Evolutionary conservation across 1,140 invertebrate genomes (phyloP), one percentile per base, ranked within the genome.

Genomic region (Heterodera schachtii): DNA sequence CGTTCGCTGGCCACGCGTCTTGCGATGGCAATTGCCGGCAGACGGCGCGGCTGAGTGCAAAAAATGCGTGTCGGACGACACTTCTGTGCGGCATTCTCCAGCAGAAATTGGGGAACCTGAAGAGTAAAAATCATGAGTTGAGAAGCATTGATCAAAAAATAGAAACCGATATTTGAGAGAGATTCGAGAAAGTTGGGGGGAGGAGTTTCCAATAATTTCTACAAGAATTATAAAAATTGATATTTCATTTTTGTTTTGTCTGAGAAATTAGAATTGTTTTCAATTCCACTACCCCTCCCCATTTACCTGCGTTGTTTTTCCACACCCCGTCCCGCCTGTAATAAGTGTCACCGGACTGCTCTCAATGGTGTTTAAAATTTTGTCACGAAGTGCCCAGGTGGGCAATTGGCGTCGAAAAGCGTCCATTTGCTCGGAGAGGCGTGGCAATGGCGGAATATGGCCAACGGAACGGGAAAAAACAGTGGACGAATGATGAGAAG

Each of bases 21-120:
- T 90, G 91, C 94, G 0, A 97, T 93, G 46, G 94, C 93, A 3
- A 97, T 93, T 0, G 96, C 95, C 3, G 96, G 94, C 41, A 99
- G 93, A 83, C 96, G 92, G 67, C 96, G 92, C 0, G 97, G 97
- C 90, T 98, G 95, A 0, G 95, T 96, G 87, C 95, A 96, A 87
- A 98, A 93, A 83, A 98, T 94, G 49, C 95, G 92, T 83, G 95
- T 95, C 0, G 93, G 91, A 83, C 93, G 92, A 19, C 92, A 92
- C n/a, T 91, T 91, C 31, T 91, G 90, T 67, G 92, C 91, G 78
- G 93, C 94, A 79, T 94, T 91, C 85, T 97, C 95, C 66, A 98
- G 90, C 81, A 98, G 93, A 88, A 94, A 95, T 87, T 98, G 96
- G 0, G 95, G 95, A 19, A 96, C 91, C 92, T 83, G 13, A 19